Percentiles rank a stretch among this genome's conserved stretches.
Conservation (phyloP, 2,113 vertebrate genomes). For the Pollachius pollachius region DNA sequence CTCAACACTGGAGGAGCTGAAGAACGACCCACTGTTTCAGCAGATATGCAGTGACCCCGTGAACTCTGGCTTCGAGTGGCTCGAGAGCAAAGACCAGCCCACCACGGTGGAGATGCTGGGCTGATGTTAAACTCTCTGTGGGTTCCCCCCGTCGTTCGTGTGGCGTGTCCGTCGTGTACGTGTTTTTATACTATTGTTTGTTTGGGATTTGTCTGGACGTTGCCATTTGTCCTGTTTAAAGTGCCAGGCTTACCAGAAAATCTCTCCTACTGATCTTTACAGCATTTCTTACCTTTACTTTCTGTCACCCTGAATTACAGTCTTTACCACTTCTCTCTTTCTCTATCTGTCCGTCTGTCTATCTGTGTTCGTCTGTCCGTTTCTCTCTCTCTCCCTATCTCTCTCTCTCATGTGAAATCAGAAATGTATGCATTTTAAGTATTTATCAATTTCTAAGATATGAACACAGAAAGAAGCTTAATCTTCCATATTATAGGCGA, state of each 20-base stretch:
- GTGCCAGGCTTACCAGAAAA: slow-evolving; percentile 93
- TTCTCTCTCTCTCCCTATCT: too few relatives aligned
- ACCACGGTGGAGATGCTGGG: slow-evolving; percentile 99
- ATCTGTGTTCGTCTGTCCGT: too few relatives aligned
- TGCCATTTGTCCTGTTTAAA: slow-evolving; percentile 83
- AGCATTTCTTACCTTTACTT: slow-evolving; percentile 35
- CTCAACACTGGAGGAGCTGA: slow-evolving; percentile 98
- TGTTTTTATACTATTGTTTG: slow-evolving; percentile 61
- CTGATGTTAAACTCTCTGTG: slow-evolving; percentile 73
- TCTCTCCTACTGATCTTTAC: slow-evolving; percentile 78
- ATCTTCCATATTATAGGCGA: slow-evolving; percentile 55
- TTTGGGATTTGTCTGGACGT: slow-evolving; percentile 69
- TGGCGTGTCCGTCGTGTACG: slow-evolving; percentile 58
- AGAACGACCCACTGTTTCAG: slow-evolving; percentile 98
- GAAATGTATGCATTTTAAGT: slow-evolving; percentile 42
- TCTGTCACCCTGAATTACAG: slow-evolving; percentile 50
- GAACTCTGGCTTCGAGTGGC: slow-evolving; percentile 97
- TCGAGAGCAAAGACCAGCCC: slow-evolving; percentile 99
- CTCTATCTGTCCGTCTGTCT: neutral
- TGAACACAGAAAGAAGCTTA: slow-evolving; percentile 41
- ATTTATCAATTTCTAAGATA: slow-evolving; percentile 37
- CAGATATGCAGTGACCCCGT: slow-evolving; percentile 99
- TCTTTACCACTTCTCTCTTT: slow-evolving; percentile 42
- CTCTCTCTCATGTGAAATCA: slow-evolving; percentile 38
- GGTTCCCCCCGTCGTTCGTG: slow-evolving; percentile 61